phyloP scores from a whole-genome alignment of 2,888 invertebrate genomes.

The Drosophila hawaiiensis region DNA sequence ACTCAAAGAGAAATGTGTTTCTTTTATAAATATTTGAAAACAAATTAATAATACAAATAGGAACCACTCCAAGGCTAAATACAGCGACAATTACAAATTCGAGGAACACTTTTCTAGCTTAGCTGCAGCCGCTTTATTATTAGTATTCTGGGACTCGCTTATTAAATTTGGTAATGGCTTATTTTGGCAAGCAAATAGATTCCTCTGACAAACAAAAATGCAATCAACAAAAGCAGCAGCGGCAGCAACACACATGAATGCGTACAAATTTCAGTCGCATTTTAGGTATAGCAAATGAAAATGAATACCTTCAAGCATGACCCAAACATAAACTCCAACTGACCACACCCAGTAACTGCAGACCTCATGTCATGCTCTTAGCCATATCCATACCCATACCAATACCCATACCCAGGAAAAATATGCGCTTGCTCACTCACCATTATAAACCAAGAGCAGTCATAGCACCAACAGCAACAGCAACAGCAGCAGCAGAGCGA shows the following conservation, averaged over 20 bases:
- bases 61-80: conserved; percentile 4
- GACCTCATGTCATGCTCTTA: neutral
- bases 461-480: conserved; percentile 14
- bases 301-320: conserved; percentile 73
- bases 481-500: conserved; percentile 18
- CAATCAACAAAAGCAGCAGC: conserved; percentile 25
- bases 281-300: conserved; percentile 61
- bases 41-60: conserved; percentile 61
- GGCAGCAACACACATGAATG: conserved; percentile 37
- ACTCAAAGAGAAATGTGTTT: conserved; percentile 66
- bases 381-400: neutral
- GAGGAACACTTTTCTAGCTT: neutral
- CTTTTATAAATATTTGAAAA: conserved; percentile 61
- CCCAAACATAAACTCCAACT: conserved; percentile 73
- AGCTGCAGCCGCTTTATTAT: conserved; percentile 36
- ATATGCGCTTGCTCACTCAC: conserved; percentile 43
- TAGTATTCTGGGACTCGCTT: conserved; percentile 31
- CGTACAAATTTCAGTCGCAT: conserved; percentile 72
- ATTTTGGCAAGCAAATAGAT: conserved; percentile 19
- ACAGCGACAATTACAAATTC: conserved; percentile 7
- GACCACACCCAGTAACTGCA: conserved; percentile 45
- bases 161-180: conserved; percentile 47
- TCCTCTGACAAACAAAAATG: conserved; percentile 32
- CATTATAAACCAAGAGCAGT: conserved; percentile 41
- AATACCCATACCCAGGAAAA: conserved; percentile 16